phyloP scores from a whole-genome alignment of 1,140 invertebrate genomes.

The Arion vulgaris region DNA sequence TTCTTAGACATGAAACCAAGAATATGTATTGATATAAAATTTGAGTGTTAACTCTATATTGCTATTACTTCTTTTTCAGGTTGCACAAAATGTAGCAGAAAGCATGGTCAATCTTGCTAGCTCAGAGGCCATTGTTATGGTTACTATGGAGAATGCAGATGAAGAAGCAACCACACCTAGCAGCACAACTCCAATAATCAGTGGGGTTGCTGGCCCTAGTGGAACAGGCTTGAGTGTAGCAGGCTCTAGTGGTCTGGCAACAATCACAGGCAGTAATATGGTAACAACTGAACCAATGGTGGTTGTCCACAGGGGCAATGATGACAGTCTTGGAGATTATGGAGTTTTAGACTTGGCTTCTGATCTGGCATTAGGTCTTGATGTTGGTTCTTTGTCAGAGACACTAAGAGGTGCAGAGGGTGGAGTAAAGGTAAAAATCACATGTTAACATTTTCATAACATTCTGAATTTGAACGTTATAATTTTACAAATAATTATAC shows the following conservation, averaged over 20 bases:
- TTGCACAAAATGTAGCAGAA: conserved; percentile 92
- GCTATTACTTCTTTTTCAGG: conserved; percentile 73
- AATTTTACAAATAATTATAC: too few relatives aligned
- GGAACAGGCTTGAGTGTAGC: conserved; percentile 1
- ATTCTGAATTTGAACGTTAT: too few relatives aligned
- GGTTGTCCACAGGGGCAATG: conserved; percentile 50
- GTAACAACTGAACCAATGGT: conserved; percentile 50
- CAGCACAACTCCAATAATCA: background rate
- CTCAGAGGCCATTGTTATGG: conserved; percentile 68
- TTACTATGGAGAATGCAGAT: conserved; percentile 64
- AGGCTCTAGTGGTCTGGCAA: conserved; percentile 16
- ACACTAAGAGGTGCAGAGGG: conserved; percentile 44
- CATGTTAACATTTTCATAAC: background rate
- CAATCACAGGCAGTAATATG: conserved; percentile 37
- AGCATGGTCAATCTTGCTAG: conserved; percentile 87
- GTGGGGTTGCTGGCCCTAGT: conserved; percentile 14
- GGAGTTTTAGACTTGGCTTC: conserved; percentile 42
- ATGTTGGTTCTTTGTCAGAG: conserved; percentile 37
- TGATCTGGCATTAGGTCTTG: conserved; percentile 33
- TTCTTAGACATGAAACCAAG: too few relatives aligned
- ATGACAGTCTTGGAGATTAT: conserved; percentile 36
- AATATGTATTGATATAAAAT: too few relatives aligned
- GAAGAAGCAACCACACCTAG: conserved; percentile 43
- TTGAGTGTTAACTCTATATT: too few relatives aligned
- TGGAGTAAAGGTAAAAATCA: conserved; percentile 45